Base-by-base conservation (phyloP, 2,797 vertebrate genomes). In the Gymnopithys bicolor region DNA sequence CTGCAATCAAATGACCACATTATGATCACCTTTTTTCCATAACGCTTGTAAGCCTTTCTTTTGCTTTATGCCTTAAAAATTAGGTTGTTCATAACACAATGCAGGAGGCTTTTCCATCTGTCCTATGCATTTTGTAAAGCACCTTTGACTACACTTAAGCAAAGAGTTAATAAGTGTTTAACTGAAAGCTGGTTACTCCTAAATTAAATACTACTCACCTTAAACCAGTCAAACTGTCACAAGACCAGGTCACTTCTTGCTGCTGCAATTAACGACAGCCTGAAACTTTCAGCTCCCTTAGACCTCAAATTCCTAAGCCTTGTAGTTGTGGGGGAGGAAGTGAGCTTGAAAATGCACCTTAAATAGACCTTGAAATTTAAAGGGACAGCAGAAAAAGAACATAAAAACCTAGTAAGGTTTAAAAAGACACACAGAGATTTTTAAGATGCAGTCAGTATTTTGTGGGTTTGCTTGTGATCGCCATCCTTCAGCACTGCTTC, bases 11-110 rank as follows among this genome's bases (percentile, higher is more conserved):
- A 64, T 3, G 18, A 75, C 37, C n/a, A 52, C 8, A 19, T 9
- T 15, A 41, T 1, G 2, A 48, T 11, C 10, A 8, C 19, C 10
- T n/a, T 67, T 52, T 12, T 37, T 45, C 3, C 3, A 0, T 25
- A 69, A 87, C 0, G 0, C 25, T 82, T 21, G 0, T 18, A 78
- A 88, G 14, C 30, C n/a, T 56, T 22, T 30, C 22, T 68, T 74
- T 39, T 52, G 35, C 17, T 75, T 79, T 68, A 60, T 53, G 41
- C 6, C 41, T 84, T 82, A 78, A 89, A 78, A 88, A 80, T n/a
- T 11, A 35, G 6, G 45, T 46, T 46, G 8, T n/a, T 68, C 85
- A 39, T 22, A 79, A 73, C 13, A 79, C 6, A 37, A 32, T 3
- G 25, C 23, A 83, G 48, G 33, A 77, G 23, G 56, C 15, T 88